These are phyloP conservation scores for Astyanax mexicanus DNA, from an alignment of 2,797 vertebrate species.

Conservation along the genomic window DNA sequence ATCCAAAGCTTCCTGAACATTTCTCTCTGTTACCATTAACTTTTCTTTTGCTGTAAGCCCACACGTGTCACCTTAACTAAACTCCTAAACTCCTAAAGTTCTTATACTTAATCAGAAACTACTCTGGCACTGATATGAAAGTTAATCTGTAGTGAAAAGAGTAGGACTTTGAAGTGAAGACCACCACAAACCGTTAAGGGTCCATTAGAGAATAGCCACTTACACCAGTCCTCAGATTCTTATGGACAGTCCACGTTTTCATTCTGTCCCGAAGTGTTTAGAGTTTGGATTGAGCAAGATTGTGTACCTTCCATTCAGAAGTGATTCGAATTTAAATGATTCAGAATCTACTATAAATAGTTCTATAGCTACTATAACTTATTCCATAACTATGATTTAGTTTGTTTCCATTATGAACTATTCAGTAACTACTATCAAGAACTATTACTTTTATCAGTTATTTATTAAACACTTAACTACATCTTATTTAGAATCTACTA, in stretches of 20 bases:
- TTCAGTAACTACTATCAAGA: not conserved
- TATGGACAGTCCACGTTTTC: too few species aligned
- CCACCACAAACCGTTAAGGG: too few species aligned
- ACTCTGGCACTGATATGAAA: not conserved
- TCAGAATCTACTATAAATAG: not conserved
- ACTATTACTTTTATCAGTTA: not conserved
- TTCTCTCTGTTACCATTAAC: not conserved
- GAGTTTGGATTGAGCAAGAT: too few species aligned
- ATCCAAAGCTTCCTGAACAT: conserved; percentile 63
- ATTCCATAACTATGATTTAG: too few species aligned
- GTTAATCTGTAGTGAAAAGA: not conserved
- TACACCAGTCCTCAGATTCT: too few species aligned
- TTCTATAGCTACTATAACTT: not conserved
- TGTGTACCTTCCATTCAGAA: too few species aligned
- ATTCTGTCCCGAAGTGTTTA: too few species aligned
- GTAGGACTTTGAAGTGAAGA: not conserved
- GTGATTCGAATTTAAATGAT: not conserved
- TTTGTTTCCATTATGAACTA: too few species aligned
- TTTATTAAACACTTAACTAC: not conserved
- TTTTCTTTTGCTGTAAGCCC: not conserved
- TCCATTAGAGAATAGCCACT: too few species aligned
- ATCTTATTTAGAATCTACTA: not conserved
- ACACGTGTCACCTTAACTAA: too few species aligned
- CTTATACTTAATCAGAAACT: not conserved
- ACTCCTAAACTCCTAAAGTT: not conserved